phyloP scores from a whole-genome alignment of 2,113 vertebrate species.

The Podarcis raffonei region DNA sequence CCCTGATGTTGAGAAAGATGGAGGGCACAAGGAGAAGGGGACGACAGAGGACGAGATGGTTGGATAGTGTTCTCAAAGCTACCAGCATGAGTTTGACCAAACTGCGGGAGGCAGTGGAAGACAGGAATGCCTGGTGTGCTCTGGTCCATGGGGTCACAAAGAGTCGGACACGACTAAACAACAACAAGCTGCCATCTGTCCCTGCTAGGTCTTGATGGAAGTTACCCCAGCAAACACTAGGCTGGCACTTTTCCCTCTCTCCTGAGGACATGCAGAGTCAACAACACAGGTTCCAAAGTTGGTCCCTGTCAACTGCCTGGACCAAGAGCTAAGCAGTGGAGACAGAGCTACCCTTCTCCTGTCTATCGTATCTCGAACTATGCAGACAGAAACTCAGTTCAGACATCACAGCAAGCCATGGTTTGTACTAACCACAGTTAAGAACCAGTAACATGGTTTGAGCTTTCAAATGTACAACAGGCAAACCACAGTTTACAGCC shows the following conservation, averaged over 20 bases:
- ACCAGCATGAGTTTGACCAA: no score
- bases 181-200: background rate
- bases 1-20: no score
- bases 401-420: background rate
- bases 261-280: background rate
- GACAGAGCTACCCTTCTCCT: background rate
- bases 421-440: background rate
- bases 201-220: background rate
- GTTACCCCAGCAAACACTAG: background rate
- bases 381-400: background rate
- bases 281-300: background rate
- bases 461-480: background rate
- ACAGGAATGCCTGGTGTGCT: no score
- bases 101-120: no score
- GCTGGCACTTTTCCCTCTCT: background rate
- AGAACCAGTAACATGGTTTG: background rate
- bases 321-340: background rate
- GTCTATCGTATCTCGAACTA: background rate
- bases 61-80: no score
- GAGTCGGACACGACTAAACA: no score
- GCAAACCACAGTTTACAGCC: background rate
- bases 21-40: no score
- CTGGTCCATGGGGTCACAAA: no score
- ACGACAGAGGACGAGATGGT: no score
- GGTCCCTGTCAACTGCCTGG: background rate